Evolutionary conservation across 2,888 invertebrate genomes (phyloP).

Genomic region (Mystacides longicornis): DNA sequence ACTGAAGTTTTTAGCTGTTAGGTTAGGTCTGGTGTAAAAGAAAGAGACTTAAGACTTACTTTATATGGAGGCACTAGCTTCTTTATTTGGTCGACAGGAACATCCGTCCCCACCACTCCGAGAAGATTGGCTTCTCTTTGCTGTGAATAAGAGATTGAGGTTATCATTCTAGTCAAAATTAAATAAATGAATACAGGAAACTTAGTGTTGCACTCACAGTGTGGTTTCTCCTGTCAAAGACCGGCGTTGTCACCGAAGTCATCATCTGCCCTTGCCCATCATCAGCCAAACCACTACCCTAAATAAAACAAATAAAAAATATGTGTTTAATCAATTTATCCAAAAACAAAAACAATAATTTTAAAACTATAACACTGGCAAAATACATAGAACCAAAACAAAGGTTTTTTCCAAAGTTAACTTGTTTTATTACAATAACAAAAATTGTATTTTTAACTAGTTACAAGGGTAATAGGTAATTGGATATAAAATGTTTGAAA

Average conservation of each 20-base stretch:
- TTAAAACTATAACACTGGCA: too few relatives aligned
- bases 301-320: constrained; percentile 13
- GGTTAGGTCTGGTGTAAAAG: not conserved
- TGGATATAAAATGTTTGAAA: too few relatives aligned
- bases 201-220: constrained; percentile 48
- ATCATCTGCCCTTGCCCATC: constrained; percentile 75
- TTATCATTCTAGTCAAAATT: not conserved
- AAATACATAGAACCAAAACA: too few relatives aligned
- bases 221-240: constrained; percentile 88
- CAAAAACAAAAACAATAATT: too few relatives aligned
- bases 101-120: constrained; percentile 96
- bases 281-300: constrained; percentile 61
- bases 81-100: constrained; percentile 90
- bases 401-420: too few relatives aligned
- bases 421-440: too few relatives aligned
- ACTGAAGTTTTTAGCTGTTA: not conserved
- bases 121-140: constrained; percentile 84
- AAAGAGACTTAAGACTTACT: constrained; percentile 43
- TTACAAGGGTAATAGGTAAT: too few relatives aligned
- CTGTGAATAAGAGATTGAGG: constrained; percentile 38
- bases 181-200: too few relatives aligned
- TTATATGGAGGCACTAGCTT: constrained; percentile 92
- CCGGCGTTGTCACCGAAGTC: constrained; percentile 90
- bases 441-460: too few relatives aligned
- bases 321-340: not conserved